A percentile compares a stretch with the other conserved stretches of the same genome.
These are phyloP conservation scores for Lacerta viridis DNA, from an alignment of 2,797 vertebrate genomes.

Conservation along the genomic window DNA sequence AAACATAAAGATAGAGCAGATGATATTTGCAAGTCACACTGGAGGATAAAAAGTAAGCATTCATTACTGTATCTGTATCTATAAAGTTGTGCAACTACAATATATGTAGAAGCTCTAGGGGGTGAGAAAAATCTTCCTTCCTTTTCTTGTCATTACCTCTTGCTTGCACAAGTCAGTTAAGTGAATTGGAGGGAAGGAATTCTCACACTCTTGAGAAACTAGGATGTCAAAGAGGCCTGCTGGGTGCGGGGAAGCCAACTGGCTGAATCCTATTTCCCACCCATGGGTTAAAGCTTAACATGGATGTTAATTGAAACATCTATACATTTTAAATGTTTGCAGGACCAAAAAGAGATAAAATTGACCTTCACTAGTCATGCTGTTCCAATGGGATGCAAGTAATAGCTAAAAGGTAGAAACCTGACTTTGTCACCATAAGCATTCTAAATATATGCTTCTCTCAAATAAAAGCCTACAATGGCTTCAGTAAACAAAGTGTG, in stretches of 20 bases:
- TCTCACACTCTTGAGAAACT: not conserved
- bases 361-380: not conserved
- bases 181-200: not conserved
- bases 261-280: too few relatives aligned
- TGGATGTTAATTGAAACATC: not conserved
- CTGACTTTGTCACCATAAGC: not conserved
- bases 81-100: not conserved
- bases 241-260: too few relatives aligned
- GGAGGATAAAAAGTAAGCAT: not conserved
- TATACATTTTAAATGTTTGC: not conserved
- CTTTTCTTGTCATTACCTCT: not conserved
- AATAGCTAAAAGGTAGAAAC: not conserved
- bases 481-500: not conserved
- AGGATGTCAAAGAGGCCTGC: too few relatives aligned
- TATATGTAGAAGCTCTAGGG: not conserved
- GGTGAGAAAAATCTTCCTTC: not conserved
- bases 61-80: not conserved
- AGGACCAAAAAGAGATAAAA: not conserved
- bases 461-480: not conserved
- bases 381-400: not conserved
- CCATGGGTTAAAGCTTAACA: constrained; percentile 7
- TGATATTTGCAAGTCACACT: not conserved
- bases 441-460: too few relatives aligned
- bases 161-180: not conserved
- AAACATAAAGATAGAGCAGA: not conserved